Percentiles rank a stretch among this genome's conserved stretches.
Conservation (phyloP, 2,888 invertebrate genomes). For the Andrena dorsata region DNA sequence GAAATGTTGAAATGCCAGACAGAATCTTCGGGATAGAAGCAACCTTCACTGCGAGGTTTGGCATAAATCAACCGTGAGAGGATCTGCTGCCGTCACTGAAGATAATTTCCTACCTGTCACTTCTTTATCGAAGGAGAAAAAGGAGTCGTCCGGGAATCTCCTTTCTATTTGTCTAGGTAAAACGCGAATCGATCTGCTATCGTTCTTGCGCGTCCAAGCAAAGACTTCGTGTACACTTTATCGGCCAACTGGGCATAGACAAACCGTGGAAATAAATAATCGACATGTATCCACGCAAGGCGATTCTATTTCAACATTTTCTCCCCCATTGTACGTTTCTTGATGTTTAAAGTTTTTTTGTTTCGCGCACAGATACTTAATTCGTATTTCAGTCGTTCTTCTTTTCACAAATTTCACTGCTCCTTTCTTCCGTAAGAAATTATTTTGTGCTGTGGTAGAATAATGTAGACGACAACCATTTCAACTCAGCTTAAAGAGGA, state of each 20-base stretch:
- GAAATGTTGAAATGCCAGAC: slow-evolving; percentile 14
- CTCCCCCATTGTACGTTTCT: too few relatives aligned
- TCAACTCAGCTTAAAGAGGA: too few relatives aligned
- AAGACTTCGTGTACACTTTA: slow-evolving; percentile 57
- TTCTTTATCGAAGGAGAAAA: slow-evolving; percentile 62
- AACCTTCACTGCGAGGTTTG: slow-evolving; percentile 44
- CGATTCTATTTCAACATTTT: slow-evolving; percentile 15
- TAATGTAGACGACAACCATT: too few relatives aligned
- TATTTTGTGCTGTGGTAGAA: too few relatives aligned
- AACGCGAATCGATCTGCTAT: slow-evolving; percentile 49
- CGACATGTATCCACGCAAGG: neutral
- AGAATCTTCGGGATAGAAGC: slow-evolving; percentile 9
- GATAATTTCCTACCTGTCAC: slow-evolving; percentile 68
- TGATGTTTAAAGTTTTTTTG: too few relatives aligned
- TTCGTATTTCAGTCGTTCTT: too few relatives aligned
- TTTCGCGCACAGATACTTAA: too few relatives aligned
- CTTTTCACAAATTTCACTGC: too few relatives aligned
- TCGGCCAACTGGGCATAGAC: slow-evolving; percentile 34
- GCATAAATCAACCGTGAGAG: slow-evolving; percentile 65
- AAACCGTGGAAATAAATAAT: slow-evolving; percentile 52
- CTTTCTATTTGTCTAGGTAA: slow-evolving; percentile 54
- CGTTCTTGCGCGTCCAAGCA: slow-evolving; percentile 37
- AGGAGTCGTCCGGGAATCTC: slow-evolving; percentile 24
- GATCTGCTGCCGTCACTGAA: slow-evolving; percentile 61
- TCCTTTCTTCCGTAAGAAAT: too few relatives aligned